Evolutionary conservation across 92 coral and sea anemone species (phyloP).

Genomic region (Paragorgia papillata): DNA sequence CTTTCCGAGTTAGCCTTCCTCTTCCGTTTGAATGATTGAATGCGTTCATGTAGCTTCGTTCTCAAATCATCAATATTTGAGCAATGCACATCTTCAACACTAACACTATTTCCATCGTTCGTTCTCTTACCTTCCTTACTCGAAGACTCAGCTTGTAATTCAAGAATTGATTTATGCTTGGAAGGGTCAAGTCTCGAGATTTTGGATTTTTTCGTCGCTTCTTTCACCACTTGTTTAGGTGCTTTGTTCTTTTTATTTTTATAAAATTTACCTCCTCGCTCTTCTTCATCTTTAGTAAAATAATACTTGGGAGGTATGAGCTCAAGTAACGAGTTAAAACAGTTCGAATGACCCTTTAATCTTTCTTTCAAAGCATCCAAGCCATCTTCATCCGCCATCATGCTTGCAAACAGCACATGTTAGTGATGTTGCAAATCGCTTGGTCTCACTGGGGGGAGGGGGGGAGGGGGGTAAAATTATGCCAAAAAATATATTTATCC

Average conservation of each 20-base stretch:
- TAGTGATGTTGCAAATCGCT: background rate
- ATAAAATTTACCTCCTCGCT: slow-evolving; percentile 65
- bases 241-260: slow-evolving; percentile 79
- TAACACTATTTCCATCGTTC: slow-evolving; percentile 46
- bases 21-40: slow-evolving; percentile 69
- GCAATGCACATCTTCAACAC: slow-evolving; percentile 87
- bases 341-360: slow-evolving; percentile 78
- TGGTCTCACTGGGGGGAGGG: slow-evolving; percentile 14
- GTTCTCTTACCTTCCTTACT: slow-evolving; percentile 32
- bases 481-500: slow-evolving; percentile 3
- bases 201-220: slow-evolving; percentile 86
- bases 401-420: slow-evolving; percentile 49
- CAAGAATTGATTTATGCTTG: slow-evolving; percentile 76
- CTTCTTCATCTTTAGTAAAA: slow-evolving; percentile 79
- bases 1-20: slow-evolving; percentile 59
- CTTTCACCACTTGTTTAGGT: slow-evolving; percentile 89
- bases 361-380: slow-evolving; percentile 60
- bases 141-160: slow-evolving; percentile 57
- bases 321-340: slow-evolving; percentile 85
- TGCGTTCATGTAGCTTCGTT: slow-evolving; percentile 75
- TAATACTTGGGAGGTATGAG: slow-evolving; percentile 82
- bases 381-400: slow-evolving; percentile 77
- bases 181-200: slow-evolving; percentile 83
- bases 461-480: too few relatives aligned
- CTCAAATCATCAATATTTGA: slow-evolving; percentile 69